Conservation (phyloP, 2,888 invertebrate genomes). For the Hydriomena furcata region DNA sequence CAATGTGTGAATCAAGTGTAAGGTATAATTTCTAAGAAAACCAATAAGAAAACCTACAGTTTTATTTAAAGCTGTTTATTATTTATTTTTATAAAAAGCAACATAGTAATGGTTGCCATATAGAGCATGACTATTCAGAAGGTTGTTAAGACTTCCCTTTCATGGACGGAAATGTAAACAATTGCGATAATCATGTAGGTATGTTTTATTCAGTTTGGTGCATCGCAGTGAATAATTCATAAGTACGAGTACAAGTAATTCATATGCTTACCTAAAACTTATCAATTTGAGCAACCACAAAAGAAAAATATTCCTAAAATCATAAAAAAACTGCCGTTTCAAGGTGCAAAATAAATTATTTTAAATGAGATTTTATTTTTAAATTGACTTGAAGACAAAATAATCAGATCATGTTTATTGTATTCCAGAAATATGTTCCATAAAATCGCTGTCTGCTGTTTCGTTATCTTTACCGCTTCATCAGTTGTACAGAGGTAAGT, state of each 20-base stretch:
- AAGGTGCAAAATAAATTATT: no score
- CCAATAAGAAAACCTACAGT: no score
- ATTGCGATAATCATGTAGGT: conserved; percentile 19
- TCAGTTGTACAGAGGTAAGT: conserved; percentile 62
- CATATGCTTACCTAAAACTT: no score
- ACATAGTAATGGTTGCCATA: conserved; percentile 29
- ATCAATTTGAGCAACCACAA: no score
- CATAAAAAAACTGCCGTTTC: no score
- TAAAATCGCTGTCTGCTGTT: conserved; percentile 48
- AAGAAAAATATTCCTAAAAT: no score
- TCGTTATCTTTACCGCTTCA: conserved; percentile 53
- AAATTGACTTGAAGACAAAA: not conserved
- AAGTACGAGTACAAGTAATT: no score
- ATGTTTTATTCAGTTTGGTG: conserved; percentile 20
- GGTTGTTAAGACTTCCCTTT: conserved; percentile 50
- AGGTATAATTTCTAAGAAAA: no score
- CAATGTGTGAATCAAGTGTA: conserved; percentile 41
- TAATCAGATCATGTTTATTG: conserved; percentile 27
- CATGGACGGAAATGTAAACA: conserved; percentile 38
- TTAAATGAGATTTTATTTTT: no score
- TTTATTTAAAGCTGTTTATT: not conserved
- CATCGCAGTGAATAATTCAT: conserved; percentile 15
- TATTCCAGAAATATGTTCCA: conserved; percentile 67
- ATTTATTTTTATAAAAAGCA: conserved; percentile 6
- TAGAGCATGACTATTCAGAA: conserved; percentile 54